Evolutionary conservation across 2,113 vertebrate species (phyloP).

Genomic region (Desmodus rotundus): DNA sequence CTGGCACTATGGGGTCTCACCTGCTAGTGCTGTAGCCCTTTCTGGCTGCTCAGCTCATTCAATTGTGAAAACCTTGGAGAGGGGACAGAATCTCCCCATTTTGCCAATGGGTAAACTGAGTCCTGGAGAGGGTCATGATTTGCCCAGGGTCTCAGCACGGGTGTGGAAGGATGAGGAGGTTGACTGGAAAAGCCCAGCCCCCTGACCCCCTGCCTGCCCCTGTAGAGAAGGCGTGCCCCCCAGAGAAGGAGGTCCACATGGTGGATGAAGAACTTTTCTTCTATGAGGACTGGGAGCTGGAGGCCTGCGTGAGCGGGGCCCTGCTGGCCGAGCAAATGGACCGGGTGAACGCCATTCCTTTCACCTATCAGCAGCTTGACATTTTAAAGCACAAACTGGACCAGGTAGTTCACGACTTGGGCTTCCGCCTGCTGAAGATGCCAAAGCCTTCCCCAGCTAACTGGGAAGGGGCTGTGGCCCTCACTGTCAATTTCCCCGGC

Average conservation of each 20-base stretch:
- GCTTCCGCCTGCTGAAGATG: fast-evolving
- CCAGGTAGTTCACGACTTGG: slow-evolving; percentile 51
- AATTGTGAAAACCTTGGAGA: neutral
- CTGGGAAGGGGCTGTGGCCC: fast-evolving
- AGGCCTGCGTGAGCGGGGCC: slow-evolving; percentile 54
- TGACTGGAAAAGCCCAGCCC: neutral
- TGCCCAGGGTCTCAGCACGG: neutral
- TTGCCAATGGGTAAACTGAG: neutral
- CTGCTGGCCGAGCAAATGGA: slow-evolving; percentile 47
- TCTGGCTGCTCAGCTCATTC: neutral
- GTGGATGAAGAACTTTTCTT: slow-evolving; percentile 3
- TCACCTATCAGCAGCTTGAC: slow-evolving; percentile 71
- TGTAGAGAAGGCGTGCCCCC: slow-evolving; percentile 32
- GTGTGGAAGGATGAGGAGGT: neutral
- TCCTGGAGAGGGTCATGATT: neutral
- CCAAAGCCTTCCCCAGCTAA: fast-evolving
- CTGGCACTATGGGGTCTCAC: neutral
- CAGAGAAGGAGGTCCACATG: fast-evolving
- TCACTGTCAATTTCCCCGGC: neutral
- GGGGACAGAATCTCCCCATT: neutral
- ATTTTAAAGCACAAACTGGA: slow-evolving; percentile 72
- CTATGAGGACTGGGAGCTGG: slow-evolving; percentile 41
- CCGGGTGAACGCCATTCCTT: slow-evolving; percentile 43
- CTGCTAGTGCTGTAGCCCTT: neutral
- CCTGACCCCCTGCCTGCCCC: neutral